These are phyloP conservation scores for Stratiomys singularior DNA, from an alignment of 2,888 invertebrate species.

Conservation along the genomic window DNA sequence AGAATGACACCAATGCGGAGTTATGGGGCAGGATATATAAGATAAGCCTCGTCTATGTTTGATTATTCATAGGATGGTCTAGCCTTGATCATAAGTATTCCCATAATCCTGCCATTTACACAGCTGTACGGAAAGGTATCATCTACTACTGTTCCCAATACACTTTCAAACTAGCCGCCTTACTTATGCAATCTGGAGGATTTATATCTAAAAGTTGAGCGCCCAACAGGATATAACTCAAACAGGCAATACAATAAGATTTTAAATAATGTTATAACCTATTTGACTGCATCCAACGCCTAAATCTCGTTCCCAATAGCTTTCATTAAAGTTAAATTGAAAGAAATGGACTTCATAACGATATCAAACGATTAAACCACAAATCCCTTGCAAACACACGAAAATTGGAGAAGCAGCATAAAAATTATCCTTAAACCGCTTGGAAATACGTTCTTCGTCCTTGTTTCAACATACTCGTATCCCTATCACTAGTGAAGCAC, in stretches of 20 bases:
- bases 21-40: no score
- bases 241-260: background rate
- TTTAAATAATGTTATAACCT: constrained; percentile 27
- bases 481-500: background rate
- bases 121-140: no score
- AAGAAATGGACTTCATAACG: constrained; percentile 32
- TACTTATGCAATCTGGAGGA: no score
- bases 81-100: no score
- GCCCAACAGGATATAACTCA: no score
- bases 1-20: no score
- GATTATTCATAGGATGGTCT: no score
- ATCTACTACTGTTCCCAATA: no score
- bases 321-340: constrained; percentile 23
- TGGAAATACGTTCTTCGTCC: background rate
- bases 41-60: no score
- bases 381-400: background rate
- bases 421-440: constrained; percentile 15
- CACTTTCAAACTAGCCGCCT: no score
- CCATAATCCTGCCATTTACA: no score
- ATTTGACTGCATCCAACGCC: constrained; percentile 10
- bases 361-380: constrained; percentile 9
- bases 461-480: constrained; percentile 12
- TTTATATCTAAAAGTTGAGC: no score
- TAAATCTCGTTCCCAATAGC: constrained; percentile 9
- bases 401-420: constrained; percentile 2